Base-by-base conservation (phyloP, 2,888 invertebrate genomes). In the Anthrax anthrax region DNA sequence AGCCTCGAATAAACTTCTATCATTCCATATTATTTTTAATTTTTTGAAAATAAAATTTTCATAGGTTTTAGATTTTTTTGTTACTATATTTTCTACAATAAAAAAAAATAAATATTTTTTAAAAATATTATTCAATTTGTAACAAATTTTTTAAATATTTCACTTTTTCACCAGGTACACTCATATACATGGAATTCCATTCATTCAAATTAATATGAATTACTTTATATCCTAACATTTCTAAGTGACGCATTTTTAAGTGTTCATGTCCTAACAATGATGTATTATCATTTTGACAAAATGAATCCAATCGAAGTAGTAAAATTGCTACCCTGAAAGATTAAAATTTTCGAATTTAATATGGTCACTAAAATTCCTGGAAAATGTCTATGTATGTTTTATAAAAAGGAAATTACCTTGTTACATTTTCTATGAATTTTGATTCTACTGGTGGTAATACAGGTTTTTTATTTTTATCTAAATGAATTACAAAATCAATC, bases 211-310 rank as follows among this genome's bases (percentile, higher is more conserved):
- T 71, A 10, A 78, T 62, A 47, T 70, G 61, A 41, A 75, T 59
- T 6, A 79, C 76, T 56, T 70, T 70, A 56, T 78, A 80, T 6
- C 78, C 78, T 56, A 79, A 62, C 54, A 79, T 75, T 62, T 79
- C 78, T 44, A 80, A 64, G 61, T 80, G 79, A 43, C 77, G 63
- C 39, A 70, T 68, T 58, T 71, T 71, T 44, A 77, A 52, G 34
- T 72, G 71, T 37, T 70, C 64, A 4, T 62, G 61, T 1, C 80
- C 79, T 53, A 69, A 71, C 39, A 78, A 54, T 9, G 64, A 67
- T 13, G 63, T 64, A 41, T 70, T 59, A 46, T 65, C 66, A n/a
- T 76, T 74, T 43, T 62, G 62, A 44, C 63, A 63, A 55, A 70
- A 74, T 2, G 70, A 67, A 42, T 69, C 64, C 3, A 68, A 57